phyloP scores from a whole-genome alignment of 2,888 invertebrate species.

The Liposcelis brunnea region DNA sequence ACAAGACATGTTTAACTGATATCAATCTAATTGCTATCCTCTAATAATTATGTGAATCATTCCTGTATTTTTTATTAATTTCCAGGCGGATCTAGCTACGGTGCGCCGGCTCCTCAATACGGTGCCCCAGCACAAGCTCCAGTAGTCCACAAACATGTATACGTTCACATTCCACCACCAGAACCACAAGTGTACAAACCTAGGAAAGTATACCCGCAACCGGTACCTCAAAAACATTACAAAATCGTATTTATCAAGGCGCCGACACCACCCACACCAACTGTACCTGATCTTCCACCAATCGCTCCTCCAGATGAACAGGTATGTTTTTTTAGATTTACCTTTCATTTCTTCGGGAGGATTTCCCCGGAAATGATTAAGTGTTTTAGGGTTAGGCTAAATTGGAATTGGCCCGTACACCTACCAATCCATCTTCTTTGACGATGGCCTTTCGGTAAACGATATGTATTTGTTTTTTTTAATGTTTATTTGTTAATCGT shows the following conservation, averaged over 20 bases:
- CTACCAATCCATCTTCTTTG: no score
- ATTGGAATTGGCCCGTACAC: no score
- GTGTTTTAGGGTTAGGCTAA: neutral
- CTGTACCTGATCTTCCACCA: constrained; percentile 61
- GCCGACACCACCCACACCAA: constrained; percentile 64
- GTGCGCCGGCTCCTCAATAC: constrained; percentile 1
- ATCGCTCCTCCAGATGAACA: constrained; percentile 54
- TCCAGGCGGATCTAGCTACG: constrained; percentile 15
- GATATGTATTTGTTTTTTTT: no score
- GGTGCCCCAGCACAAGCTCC: constrained; percentile 23
- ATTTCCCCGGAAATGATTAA: neutral
- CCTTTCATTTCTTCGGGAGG: neutral
- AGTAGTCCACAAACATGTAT: constrained; percentile 69
- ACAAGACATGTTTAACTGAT: no score
- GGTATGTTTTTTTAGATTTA: constrained; percentile 7
- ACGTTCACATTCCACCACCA: constrained; percentile 79
- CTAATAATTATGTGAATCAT: no score
- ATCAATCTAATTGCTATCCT: no score
- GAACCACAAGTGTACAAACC: constrained; percentile 53
- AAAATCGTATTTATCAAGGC: constrained; percentile 89
- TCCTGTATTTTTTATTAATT: no score
- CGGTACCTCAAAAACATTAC: constrained; percentile 72
- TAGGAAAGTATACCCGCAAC: constrained; percentile 37
- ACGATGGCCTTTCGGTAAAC: no score
- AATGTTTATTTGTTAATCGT: constrained; percentile 20